Conservation (phyloP, 1,140 invertebrate species). For the Coenobita brevimanus region DNA sequence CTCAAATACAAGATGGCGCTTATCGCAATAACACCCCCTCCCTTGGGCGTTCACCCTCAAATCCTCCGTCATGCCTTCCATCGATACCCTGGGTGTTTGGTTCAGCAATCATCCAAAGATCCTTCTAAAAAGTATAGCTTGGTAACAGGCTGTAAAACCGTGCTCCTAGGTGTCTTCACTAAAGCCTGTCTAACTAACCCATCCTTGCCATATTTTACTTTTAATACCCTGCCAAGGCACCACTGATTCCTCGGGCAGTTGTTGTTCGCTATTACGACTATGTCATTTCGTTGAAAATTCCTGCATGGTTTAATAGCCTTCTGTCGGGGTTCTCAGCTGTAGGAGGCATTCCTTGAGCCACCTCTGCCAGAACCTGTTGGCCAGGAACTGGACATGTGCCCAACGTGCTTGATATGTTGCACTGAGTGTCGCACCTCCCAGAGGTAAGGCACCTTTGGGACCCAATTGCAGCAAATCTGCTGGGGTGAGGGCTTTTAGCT, state of each 20-base stretch:
- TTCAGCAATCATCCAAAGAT: no score
- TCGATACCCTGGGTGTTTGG: no score
- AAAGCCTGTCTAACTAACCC: background rate
- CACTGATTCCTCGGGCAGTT: background rate
- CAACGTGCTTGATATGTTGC: background rate
- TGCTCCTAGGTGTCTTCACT: background rate
- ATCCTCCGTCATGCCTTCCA: no score
- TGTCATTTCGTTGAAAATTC: background rate
- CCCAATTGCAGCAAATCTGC: background rate
- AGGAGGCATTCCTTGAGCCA: conserved; percentile 21
- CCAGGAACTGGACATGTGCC: conserved; percentile 26
- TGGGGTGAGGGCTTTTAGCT: background rate
- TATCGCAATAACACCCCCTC: no score
- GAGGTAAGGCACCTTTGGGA: background rate
- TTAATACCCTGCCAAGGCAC: background rate
- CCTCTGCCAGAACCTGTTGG: background rate
- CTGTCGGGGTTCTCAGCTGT: background rate
- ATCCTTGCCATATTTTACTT: background rate
- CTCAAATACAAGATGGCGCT: no score
- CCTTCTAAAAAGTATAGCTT: no score
- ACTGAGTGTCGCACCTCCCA: background rate
- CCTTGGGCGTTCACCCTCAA: no score
- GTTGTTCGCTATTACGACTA: background rate
- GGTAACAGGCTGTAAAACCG: no score
- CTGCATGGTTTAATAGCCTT: background rate